phyloP scores from a whole-genome alignment of 2,797 vertebrate genomes.

The Tauraco hartlaubi region DNA sequence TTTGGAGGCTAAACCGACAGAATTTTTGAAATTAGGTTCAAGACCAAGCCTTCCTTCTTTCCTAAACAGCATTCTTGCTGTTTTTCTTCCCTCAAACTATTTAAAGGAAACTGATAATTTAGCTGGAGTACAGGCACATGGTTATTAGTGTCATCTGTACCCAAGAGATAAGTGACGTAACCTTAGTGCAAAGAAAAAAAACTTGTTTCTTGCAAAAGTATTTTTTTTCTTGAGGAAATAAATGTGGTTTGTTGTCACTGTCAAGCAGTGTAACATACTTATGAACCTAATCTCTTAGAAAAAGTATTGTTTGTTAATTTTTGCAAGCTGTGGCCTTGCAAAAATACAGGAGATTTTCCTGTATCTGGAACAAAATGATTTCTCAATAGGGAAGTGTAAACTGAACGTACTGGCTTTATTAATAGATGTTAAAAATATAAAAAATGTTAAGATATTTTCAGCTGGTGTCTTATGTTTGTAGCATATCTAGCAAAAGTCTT shows the following conservation, averaged over 20 bases:
- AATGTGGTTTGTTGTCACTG: not conserved
- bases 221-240: not conserved
- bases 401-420: not conserved
- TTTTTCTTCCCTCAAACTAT: not conserved
- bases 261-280: not conserved
- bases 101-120: conserved; percentile 19
- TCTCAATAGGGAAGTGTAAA: not conserved
- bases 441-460: not conserved
- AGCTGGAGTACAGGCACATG: not conserved
- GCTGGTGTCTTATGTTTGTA: not conserved
- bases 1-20: not conserved
- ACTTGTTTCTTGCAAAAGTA: not conserved
- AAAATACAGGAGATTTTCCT: not conserved
- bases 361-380: not conserved
- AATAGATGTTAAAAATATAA: not conserved
- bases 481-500: not conserved
- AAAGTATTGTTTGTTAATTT: not conserved
- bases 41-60: not conserved
- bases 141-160: conserved; percentile 40
- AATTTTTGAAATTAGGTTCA: not conserved
- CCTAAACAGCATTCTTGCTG: not conserved
- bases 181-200: not conserved
- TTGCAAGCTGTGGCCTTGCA: not conserved
- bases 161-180: conserved; percentile 54
- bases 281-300: not conserved